Conservation (phyloP, 2,888 invertebrate species). For the Magallana nippona region DNA sequence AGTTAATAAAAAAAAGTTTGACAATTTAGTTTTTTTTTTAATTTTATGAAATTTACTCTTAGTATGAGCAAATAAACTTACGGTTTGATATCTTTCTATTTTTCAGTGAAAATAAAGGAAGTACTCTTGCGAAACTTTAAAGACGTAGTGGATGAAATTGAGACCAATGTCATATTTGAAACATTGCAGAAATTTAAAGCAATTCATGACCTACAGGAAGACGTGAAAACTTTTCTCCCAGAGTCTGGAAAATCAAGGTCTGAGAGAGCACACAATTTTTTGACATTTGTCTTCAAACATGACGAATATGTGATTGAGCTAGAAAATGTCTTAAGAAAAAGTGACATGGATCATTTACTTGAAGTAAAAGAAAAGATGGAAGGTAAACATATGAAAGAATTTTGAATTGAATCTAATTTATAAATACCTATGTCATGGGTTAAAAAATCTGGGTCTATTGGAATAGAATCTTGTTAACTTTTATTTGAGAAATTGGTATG, state of each 20-base stretch:
- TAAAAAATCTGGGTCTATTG: too few relatives aligned
- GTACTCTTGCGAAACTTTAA: background rate
- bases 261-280: background rate
- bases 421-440: background rate
- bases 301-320: background rate
- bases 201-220: background rate
- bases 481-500: too few relatives aligned
- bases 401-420: background rate
- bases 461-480: too few relatives aligned
- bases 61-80: background rate
- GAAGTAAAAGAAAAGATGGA: background rate
- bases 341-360: background rate
- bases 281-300: background rate
- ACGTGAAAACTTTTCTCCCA: background rate
- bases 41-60: background rate
- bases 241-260: background rate
- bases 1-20: too few relatives aligned
- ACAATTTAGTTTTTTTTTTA: background rate
- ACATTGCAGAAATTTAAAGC: background rate
- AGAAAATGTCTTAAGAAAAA: background rate
- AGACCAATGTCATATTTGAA: background rate
- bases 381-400: background rate
- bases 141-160: background rate
- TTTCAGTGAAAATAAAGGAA: background rate
- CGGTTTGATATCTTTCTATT: background rate